phyloP scores from a whole-genome alignment of 2,113 vertebrate species.

The Alexandromys fortis region DNA sequence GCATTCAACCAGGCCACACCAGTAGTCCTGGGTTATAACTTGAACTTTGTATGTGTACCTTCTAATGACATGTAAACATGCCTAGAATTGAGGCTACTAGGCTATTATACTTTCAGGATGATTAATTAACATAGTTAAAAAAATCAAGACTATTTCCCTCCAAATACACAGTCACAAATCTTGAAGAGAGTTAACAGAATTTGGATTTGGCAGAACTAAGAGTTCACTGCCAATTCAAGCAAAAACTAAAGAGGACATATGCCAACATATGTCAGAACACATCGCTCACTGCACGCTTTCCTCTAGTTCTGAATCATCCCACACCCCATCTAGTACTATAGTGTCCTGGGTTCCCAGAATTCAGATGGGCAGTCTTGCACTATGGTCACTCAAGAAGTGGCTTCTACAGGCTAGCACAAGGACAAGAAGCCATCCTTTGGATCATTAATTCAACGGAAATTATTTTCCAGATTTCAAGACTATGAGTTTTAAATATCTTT shows the following conservation, averaged over 20 bases:
- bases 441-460: slow-evolving; percentile 15
- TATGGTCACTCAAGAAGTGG: not conserved
- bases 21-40: not conserved
- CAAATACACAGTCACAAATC: slow-evolving; percentile 7
- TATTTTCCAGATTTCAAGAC: slow-evolving; percentile 46
- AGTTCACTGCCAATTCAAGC: not conserved
- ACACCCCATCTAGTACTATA: not conserved
- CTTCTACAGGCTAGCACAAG: not conserved
- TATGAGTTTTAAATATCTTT: not conserved
- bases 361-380: not conserved
- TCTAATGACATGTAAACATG: slow-evolving; percentile 47
- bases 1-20: not conserved
- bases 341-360: not conserved
- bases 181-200: not conserved
- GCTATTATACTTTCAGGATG: slow-evolving; percentile 4
- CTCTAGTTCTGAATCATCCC: not conserved
- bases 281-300: not conserved
- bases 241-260: not conserved
- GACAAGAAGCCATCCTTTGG: not conserved
- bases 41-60: not conserved
- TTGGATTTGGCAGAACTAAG: not conserved
- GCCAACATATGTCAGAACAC: not conserved
- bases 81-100: not conserved
- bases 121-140: slow-evolving; percentile 38
- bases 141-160: slow-evolving; percentile 19